Percentiles rank a stretch among this genome's conserved stretches.
These are phyloP conservation scores for Belonocnema kinseyi DNA, from an alignment of 1,140 invertebrate genomes.

Conservation along the genomic window DNA sequence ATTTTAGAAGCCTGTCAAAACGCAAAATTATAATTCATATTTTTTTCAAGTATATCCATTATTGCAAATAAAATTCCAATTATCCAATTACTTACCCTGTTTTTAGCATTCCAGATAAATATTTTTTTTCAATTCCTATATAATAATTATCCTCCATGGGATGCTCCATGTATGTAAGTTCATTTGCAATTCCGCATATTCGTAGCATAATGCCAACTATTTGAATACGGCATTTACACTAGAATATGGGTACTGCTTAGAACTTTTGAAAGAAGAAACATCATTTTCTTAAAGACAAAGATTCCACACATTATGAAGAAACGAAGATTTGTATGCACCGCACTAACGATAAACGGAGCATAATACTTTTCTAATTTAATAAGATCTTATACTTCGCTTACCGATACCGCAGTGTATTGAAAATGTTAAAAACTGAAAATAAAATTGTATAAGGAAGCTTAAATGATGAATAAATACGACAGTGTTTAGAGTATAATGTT, in stretches of 20 bases:
- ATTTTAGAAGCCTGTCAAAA: too few relatives aligned
- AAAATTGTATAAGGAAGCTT: not conserved
- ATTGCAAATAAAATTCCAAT: too few relatives aligned
- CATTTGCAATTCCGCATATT: constrained; percentile 54
- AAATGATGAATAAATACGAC: not conserved
- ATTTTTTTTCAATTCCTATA: too few relatives aligned
- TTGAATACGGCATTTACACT: constrained; percentile 44
- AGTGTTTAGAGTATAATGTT: not conserved
- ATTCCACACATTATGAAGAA: not conserved
- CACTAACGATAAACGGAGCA: constrained; percentile 63
- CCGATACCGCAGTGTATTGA: constrained; percentile 51
- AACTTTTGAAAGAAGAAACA: constrained; percentile 12
- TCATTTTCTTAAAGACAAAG: constrained; percentile 3
- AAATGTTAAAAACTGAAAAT: not conserved
- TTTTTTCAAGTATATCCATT: too few relatives aligned
- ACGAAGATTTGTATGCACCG: constrained; percentile 48
- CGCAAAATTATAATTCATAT: too few relatives aligned
- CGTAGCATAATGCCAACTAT: constrained; percentile 60
- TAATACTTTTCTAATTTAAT: constrained; percentile 59
- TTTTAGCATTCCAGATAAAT: too few relatives aligned
- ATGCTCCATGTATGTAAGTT: not conserved
- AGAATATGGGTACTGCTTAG: constrained; percentile 5
- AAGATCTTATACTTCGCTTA: constrained; percentile 69
- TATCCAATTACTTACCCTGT: too few relatives aligned
- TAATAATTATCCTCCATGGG: not conserved